Evolutionary conservation across 2,113 vertebrate species (phyloP).

Genomic region (Hyaena hyaena): DNA sequence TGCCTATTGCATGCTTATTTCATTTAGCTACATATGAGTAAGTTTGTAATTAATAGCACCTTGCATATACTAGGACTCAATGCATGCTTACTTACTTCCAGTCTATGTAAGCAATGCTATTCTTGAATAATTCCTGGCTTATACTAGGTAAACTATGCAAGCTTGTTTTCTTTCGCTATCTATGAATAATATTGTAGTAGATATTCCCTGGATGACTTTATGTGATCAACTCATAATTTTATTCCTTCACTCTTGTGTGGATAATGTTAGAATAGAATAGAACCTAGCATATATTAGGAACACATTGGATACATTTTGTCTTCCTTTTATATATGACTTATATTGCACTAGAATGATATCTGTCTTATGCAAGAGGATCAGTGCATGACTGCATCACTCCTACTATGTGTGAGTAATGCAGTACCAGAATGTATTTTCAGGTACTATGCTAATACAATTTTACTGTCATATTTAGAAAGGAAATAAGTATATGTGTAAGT

Average conservation of each 20-base stretch:
- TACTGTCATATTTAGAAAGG: background rate
- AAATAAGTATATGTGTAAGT: background rate
- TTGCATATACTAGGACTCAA: background rate
- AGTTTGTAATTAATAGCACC: slow-evolving; percentile 7
- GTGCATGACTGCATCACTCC: background rate
- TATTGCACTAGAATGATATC: background rate
- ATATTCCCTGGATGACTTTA: background rate
- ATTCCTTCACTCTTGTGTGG: background rate
- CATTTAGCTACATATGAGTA: background rate
- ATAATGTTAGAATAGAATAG: background rate
- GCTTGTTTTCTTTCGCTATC: background rate
- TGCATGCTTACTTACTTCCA: slow-evolving; percentile 8
- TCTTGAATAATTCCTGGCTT: slow-evolving; percentile 2
- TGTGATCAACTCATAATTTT: background rate
- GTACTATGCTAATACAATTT: background rate
- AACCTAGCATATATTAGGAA: background rate
- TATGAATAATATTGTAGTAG: background rate
- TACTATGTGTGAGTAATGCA: background rate
- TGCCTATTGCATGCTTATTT: background rate
- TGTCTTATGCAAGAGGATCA: background rate
- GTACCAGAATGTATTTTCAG: background rate
- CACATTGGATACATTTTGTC: background rate
- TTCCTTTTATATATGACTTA: background rate
- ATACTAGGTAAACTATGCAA: background rate
- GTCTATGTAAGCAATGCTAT: background rate